Evolutionary conservation across 2,888 invertebrate species (phyloP), one percentile per base, ranked within the genome.

Genomic region (Mellilla xanthometata): DNA sequence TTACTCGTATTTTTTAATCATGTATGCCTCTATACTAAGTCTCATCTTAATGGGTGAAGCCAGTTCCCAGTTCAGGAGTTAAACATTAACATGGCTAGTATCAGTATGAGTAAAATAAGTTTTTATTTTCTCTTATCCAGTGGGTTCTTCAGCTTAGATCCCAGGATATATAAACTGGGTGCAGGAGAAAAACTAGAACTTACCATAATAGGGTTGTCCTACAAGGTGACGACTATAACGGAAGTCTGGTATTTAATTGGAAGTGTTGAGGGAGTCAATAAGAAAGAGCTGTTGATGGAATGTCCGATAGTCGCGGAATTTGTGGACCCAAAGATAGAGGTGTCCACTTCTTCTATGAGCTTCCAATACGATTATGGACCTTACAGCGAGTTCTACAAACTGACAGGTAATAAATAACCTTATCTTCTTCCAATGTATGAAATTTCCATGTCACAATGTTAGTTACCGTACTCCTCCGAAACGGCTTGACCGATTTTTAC

Each of bases 231-330:
- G 24, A 74, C 66, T 1, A 51, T 91, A 0, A 81, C 81, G 42
- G 93, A 93, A 71, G 81, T 82, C 58, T 92, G 92, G 90, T 92
- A 91, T 66, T 80, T 93, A 49, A 82, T 91, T 34, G 92, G 91
- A 8, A 79, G 87, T 30, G 83, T 91, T 2, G 91, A 91, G 32
- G 90, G 91, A 2, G 79, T 86, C 2, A 88, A 86, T 38, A 91
- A 90, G 64, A 90, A 91, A 32, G 89, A 90, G 56, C 59, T 91
- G 28, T 71, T 93, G 26, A 68, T 91, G 13, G 81, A 81, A 33
- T 91, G 91, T 53, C 75, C 73, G 48, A 72, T 93, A 34, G 70
- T 68, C 24, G 92, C 91, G 0, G 91, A 86, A 45, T 92, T 93
- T 62, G 88, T 91, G 0, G 91, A 92, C 55, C 93, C 93, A 0